phyloP scores from a whole-genome alignment of 2,797 vertebrate genomes.

The Neomorphus geoffroyi region DNA sequence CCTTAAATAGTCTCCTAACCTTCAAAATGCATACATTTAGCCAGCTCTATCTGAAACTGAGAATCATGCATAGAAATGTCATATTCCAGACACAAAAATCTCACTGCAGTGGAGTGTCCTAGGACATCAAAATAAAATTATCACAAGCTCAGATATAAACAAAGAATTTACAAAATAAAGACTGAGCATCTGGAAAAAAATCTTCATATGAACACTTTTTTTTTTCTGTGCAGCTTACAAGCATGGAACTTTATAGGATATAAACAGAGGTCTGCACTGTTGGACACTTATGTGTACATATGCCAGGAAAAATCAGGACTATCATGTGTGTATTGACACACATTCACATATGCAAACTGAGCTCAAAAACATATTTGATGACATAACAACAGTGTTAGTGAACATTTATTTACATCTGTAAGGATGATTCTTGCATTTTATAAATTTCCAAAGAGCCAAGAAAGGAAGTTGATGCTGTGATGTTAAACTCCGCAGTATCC shows the following conservation, averaged over 20 bases:
- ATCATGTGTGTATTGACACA: fast-evolving
- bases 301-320: neutral
- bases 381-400: neutral
- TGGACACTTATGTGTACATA: neutral
- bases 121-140: neutral
- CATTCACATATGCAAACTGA: neutral
- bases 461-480: neutral
- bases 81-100: neutral
- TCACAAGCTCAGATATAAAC: neutral
- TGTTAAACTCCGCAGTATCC: fast-evolving
- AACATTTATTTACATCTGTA: neutral
- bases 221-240: neutral
- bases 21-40: neutral
- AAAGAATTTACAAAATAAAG: neutral
- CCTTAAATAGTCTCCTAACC: neutral
- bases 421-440: neutral
- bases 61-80: neutral
- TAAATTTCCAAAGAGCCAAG: neutral
- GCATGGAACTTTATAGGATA: neutral
- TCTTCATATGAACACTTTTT: neutral
- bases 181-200: neutral
- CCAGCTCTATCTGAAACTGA: neutral
- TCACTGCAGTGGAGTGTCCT: neutral
- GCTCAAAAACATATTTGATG: neutral
- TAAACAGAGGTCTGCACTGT: neutral